Evolutionary conservation across 2,888 invertebrate species (phyloP), one percentile per base, ranked within the genome.

Genomic region (Cryptocephalus moraei): DNA sequence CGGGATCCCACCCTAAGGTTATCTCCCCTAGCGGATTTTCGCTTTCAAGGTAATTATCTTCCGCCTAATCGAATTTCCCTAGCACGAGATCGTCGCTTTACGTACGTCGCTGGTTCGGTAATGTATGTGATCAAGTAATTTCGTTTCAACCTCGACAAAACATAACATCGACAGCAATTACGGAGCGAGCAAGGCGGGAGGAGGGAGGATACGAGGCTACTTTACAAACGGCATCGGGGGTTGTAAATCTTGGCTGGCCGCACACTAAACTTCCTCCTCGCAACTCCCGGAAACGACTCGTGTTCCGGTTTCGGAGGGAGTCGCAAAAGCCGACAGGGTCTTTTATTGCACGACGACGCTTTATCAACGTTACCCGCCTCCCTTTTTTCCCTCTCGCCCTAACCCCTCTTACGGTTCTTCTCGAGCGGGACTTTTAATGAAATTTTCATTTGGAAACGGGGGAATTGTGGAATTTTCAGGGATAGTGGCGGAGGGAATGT

Each of bases 211-310:
- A 47, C 49, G 32, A 48, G 49, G 51, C 48, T 53, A 45, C 54
- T 59, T 55, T 53, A 58, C 58, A 56, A 58, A 58, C 56, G 44
- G 51, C 52, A 47, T 33, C 39, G 45, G 54, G 45, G 55, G 51
- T 51, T 52, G 59, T 59, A 60, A 61, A 60, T 58, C 58, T 57
- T 50, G 40, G 45, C 47, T 43, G 47, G 53, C 49, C 56, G 56
- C 59, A 59, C 55, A 51, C 58, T 60, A 59, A 61, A 60, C 59
- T 59, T 60, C 56, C 22, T 22, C 22, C 61, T 59, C 56, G 58
- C 54, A 58, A 57, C 58, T 56, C 54, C 60, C 60, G 62, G 63
- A 64, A 65, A 63, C 63, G 62, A 61, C 59, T 59, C 51, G 55
- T 52, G 59, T 63, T 64, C 62, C 62, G 63, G 62, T 61, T 56